Base-by-base conservation (phyloP, 2,113 vertebrate genomes). In the Ochotona curzoniae region DNA sequence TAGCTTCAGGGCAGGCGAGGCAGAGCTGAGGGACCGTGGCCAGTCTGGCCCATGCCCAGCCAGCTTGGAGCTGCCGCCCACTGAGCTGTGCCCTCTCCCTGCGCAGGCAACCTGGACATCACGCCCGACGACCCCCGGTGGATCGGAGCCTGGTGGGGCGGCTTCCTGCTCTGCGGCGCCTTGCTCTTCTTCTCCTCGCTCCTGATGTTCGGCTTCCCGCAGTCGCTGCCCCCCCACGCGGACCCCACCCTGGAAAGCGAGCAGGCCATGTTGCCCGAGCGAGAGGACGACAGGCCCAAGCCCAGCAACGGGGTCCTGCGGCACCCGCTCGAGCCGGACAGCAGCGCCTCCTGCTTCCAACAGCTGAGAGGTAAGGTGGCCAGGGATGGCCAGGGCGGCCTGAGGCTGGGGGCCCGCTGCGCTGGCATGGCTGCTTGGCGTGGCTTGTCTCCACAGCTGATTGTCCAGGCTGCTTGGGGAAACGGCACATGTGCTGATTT, bases 121-220 rank as follows among this genome's bases (percentile, higher is more conserved):
- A 99, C 99, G 18, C 99, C 99, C 0, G 99, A 99, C 0, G 99
- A 99, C 98, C 99, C 99, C 1, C 98, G 99, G 69, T 99, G 99
- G 99, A 99, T 99, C 2, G 99, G 99, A 82, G 99, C 99, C 25
- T 99, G 99, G 99, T 99, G 99, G 99, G 99, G 98, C 1, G 99
- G 99, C 97, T 99, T 99, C 97, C 99, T 99, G 95, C 98, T 99
- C 94, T 99, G 99, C 8, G 99, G 99, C 98, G 99, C 98, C 98
- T 99, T 99, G 98, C 99, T 99, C 95, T 99, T 99, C 97, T 99
- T 99, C 98, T 99, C 99, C 0, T 98, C 99, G 70, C 97, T 99
- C 95, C 96, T 99, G 47, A 99, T 99, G 99, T 99, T 99, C 8
- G 99, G 99, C 57, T 99, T 99, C 97, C 99, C 99, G 11, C 99